These are phyloP conservation scores for Agrotis segetum DNA, from an alignment of 2,888 invertebrate genomes.

Conservation along the genomic window DNA sequence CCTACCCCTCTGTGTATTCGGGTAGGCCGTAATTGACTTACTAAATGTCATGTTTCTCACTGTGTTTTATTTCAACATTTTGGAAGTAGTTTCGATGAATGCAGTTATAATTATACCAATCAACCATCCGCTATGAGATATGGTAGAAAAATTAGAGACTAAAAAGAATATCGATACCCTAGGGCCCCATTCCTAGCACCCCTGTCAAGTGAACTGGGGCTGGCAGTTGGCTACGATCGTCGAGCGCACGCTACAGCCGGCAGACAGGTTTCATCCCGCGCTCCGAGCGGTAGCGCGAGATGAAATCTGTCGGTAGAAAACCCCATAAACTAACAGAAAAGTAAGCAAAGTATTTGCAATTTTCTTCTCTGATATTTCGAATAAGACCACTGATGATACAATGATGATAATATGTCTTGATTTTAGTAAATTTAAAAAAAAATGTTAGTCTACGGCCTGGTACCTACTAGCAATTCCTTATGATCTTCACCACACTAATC, in stretches of 20 bases:
- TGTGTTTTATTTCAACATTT: no score
- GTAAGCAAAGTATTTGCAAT: background rate
- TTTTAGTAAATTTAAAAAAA: no score
- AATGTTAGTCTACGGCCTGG: no score
- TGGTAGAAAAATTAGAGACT: background rate
- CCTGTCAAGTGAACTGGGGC: background rate
- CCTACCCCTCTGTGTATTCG: no score
- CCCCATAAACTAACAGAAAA: background rate
- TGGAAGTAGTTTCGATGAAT: background rate
- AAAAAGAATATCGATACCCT: background rate
- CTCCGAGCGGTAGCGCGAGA: conserved; percentile 30
- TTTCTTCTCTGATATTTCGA: background rate
- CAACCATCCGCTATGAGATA: background rate
- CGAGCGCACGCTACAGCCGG: background rate
- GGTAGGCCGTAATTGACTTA: no score
- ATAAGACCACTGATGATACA: no score
- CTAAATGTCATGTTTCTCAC: no score
- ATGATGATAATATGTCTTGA: no score
- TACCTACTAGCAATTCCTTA: background rate
- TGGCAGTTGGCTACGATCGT: background rate
- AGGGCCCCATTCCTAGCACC: background rate
- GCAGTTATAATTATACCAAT: background rate
- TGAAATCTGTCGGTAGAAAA: conserved; percentile 30
- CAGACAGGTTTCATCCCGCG: conserved; percentile 22
- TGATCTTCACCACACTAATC: background rate